Evolutionary conservation across 2,113 vertebrate species (phyloP), one percentile per base, ranked within the genome.

Genomic region (Lipophrys pholis): DNA sequence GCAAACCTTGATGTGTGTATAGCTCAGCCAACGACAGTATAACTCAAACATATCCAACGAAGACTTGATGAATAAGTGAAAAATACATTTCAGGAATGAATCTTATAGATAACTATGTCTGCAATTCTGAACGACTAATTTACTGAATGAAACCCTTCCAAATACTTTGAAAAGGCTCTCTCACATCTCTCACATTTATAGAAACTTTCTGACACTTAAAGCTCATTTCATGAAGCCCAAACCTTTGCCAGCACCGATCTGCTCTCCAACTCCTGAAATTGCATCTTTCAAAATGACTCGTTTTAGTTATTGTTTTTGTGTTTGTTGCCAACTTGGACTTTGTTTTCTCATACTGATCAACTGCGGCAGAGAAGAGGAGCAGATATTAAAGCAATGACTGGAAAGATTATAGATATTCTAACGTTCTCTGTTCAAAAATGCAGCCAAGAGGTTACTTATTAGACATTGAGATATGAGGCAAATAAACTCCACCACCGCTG

Each of bases 281-380:
- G 1, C 5, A 7, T 12, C 12, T 73, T 54, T 35, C 12, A 70
- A 7, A 63, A 9, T 6, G 3, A 8, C 8, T 14, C 8, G 16
- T 61, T 69, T 10, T 16, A 38, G 5, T 11, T 45, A 57, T 57
- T 72, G 62, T 52, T 67, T 62, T 51, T 46, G 14, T 21, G 41
- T 48, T 38, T 40, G 3, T 41, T 62, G 73, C 73, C 56, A 67
- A 52, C 45, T 57, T 72, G 61, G 15, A 46, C 7, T 14, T 62
- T 38, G 0, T 62, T 57, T 48, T 12, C 36, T 11, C 21, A 60
- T n/a, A 41, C 11, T 52, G 35, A 41, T 53, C 8, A 30, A n/a
- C 6, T 21, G 3, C 2, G 36, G 17, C 0, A 35, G 21, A 58
- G 49, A 51, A 50, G 15, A 30, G 4, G 7, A 57, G 12, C 15